Evolutionary conservation across 2,797 vertebrate genomes (phyloP).

Genomic region (Neostethus bicornis): DNA sequence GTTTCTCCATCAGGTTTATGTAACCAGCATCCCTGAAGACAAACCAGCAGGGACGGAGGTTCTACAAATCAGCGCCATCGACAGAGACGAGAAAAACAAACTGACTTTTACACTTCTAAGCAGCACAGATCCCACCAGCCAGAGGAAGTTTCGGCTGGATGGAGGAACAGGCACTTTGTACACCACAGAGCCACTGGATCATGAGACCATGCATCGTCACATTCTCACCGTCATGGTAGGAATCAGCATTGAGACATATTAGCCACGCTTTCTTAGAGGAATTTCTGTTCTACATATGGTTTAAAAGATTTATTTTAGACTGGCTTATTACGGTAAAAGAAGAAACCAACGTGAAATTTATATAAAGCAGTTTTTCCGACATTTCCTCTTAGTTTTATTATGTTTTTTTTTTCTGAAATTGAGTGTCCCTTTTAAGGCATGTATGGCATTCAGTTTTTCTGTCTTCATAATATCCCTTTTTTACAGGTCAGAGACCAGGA

Average conservation of each 20-base stretch:
- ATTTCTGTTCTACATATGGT: neutral
- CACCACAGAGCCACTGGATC: slow-evolving; percentile 90
- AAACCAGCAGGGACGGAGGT: slow-evolving; percentile 87
- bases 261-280: neutral
- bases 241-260: neutral
- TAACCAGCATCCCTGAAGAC: slow-evolving; percentile 90
- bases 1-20: slow-evolving; percentile 89
- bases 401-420: neutral
- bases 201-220: slow-evolving; percentile 91
- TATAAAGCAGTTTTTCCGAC: neutral
- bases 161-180: slow-evolving; percentile 89
- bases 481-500: slow-evolving; percentile 95
- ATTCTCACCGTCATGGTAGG: slow-evolving; percentile 94
- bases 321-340: slow-evolving; percentile 13
- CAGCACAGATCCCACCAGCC: slow-evolving; percentile 91
- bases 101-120: slow-evolving; percentile 94
- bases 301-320: slow-evolving; percentile 19
- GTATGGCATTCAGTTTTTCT: neutral
- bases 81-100: slow-evolving; percentile 97
- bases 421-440: neutral
- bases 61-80: slow-evolving; percentile 87
- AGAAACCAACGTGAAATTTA: slow-evolving; percentile 18
- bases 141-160: slow-evolving; percentile 94
- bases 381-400: neutral
- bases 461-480: neutral